phyloP scores from a whole-genome alignment of 2,797 vertebrate genomes.

The Sebastes kiyomatsui region DNA sequence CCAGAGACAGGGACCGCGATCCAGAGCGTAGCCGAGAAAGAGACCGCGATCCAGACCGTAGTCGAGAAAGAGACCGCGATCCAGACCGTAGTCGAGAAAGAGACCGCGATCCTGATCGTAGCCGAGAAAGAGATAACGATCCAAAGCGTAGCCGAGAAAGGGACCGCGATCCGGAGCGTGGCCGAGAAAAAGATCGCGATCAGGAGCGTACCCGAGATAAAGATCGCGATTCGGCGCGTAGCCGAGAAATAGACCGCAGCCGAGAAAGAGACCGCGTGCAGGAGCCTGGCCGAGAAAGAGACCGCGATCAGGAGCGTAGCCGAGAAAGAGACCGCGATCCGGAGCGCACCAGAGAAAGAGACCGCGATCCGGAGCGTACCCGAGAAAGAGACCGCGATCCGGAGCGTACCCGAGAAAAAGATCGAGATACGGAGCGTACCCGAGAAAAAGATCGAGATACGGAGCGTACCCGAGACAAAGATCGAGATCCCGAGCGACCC shows the following conservation, averaged over 20 bases:
- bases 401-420: slow-evolving; percentile 52
- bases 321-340: slow-evolving; percentile 54
- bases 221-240: not conserved
- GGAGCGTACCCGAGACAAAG: not conserved
- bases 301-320: slow-evolving; percentile 57
- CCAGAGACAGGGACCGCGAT: slow-evolving; percentile 78
- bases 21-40: slow-evolving; percentile 58
- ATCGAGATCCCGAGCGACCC: not conserved
- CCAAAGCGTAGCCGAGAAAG: slow-evolving; percentile 74
- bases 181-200: slow-evolving; percentile 63
- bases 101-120: slow-evolving; percentile 32
- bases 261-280: slow-evolving; percentile 73
- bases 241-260: slow-evolving; percentile 73
- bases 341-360: slow-evolving; percentile 61
- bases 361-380: slow-evolving; percentile 57
- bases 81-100: slow-evolving; percentile 53
- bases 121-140: slow-evolving; percentile 77
- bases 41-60: slow-evolving; percentile 60
- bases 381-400: slow-evolving; percentile 77
- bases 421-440: not conserved
- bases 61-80: slow-evolving; percentile 77
- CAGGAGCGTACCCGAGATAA: slow-evolving; percentile 53
- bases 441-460: slow-evolving; percentile 71
- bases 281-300: slow-evolving; percentile 69
- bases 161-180: slow-evolving; percentile 67